Evolutionary conservation across 1,140 invertebrate genomes (phyloP).

Genomic region (Ericerus pela): DNA sequence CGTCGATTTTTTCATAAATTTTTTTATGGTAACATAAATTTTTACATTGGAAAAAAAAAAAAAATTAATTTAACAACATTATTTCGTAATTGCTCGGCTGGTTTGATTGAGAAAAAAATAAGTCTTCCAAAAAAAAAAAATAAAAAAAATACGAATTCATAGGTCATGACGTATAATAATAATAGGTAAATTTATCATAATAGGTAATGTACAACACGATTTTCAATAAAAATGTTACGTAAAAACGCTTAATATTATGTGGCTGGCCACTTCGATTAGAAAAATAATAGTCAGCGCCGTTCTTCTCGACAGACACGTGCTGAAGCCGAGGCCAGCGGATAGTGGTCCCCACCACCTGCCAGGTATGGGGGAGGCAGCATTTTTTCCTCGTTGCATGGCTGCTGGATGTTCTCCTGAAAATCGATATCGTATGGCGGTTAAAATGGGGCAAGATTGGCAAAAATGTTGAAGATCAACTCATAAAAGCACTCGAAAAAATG

Average conservation of each 20-base stretch:
- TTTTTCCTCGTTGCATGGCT: constrained; percentile 39
- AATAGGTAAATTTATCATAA: too few species aligned
- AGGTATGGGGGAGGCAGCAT: constrained; percentile 36
- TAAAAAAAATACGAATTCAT: too few species aligned
- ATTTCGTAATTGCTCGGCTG: too few species aligned
- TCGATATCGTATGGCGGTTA: too few species aligned
- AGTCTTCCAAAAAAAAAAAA: too few species aligned
- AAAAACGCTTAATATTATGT: constrained; percentile 1
- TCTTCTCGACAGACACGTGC: constrained; percentile 26
- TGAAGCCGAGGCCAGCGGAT: constrained; percentile 34
- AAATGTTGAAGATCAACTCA: neutral
- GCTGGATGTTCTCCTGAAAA: constrained; percentile 38
- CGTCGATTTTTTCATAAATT: too few species aligned
- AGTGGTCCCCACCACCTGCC: constrained; percentile 34
- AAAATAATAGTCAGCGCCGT: constrained; percentile 9
- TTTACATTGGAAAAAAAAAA: too few species aligned
- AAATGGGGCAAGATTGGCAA: neutral
- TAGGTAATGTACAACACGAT: too few species aligned
- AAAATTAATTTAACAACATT: too few species aligned
- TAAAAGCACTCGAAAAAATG: neutral
- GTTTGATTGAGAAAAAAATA: too few species aligned
- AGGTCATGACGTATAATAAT: too few species aligned
- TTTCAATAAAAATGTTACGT: constrained; percentile 12
- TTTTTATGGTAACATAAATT: too few species aligned
- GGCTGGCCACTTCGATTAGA: constrained; percentile 1